Conservation (phyloP, 2,113 vertebrate species). For the Bolborhynchus lineola region DNA sequence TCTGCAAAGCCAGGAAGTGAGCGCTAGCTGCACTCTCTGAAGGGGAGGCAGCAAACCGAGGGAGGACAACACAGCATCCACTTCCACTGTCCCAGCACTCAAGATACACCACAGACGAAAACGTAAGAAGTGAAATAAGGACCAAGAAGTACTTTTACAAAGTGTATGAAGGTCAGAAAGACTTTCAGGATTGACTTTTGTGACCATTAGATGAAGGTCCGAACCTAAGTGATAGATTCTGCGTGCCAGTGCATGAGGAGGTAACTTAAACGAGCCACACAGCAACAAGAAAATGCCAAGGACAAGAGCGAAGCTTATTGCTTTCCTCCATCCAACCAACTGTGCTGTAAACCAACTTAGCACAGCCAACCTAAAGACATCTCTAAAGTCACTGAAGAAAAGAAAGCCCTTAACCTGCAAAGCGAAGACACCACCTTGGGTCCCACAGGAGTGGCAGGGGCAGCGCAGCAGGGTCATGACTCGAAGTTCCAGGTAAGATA, state of each 20-base stretch:
- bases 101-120: not conserved
- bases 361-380: not conserved
- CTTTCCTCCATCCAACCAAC: not conserved
- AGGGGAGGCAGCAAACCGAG: not conserved
- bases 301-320: not conserved
- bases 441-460: not conserved
- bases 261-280: not conserved
- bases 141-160: not conserved
- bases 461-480: not conserved
- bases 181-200: not conserved
- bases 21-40: not conserved
- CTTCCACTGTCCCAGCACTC: not conserved
- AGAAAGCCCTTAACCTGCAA: not conserved
- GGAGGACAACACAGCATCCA: not conserved
- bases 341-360: not conserved
- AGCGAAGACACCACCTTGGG: not conserved
- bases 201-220: not conserved
- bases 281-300: not conserved
- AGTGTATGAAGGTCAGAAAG: not conserved
- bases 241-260: not conserved
- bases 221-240: not conserved
- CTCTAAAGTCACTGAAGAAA: not conserved
- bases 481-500: not conserved
- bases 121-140: not conserved
- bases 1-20: not conserved